Evolutionary conservation across 2,113 vertebrate species (phyloP).

Genomic region (Apeltes quadracus): DNA sequence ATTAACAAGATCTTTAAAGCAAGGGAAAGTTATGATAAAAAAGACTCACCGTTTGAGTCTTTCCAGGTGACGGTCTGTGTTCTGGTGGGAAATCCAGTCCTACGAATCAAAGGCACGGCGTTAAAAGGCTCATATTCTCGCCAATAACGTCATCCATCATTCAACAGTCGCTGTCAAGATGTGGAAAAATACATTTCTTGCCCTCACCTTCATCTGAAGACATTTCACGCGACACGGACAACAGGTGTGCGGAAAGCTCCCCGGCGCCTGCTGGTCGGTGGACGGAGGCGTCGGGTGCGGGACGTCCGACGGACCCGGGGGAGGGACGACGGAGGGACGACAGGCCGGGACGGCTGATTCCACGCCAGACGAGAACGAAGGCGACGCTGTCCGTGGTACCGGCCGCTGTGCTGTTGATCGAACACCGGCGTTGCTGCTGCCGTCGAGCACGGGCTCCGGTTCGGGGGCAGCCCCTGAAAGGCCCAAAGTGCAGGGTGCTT

Average conservation of each 20-base stretch:
- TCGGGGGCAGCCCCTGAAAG: slow-evolving; percentile 48
- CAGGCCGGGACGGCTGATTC: slow-evolving; percentile 25
- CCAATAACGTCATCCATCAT: no score
- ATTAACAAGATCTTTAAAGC: not conserved
- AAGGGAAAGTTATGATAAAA: not conserved
- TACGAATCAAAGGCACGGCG: slow-evolving; percentile 69
- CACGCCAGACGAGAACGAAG: not conserved
- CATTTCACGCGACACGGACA: slow-evolving; percentile 95
- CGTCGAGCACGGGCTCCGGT: slow-evolving; percentile 31
- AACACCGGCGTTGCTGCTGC: not conserved
- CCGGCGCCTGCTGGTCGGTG: slow-evolving; percentile 75
- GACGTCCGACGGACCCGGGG: not conserved
- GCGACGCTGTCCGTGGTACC: not conserved
- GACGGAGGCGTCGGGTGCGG: not conserved
- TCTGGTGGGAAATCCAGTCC: slow-evolving; percentile 94
- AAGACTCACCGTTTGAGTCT: slow-evolving; percentile 87
- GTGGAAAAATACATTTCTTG: not conserved
- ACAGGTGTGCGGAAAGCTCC: slow-evolving; percentile 94
- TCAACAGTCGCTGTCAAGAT: no score
- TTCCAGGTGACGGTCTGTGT: slow-evolving; percentile 85
- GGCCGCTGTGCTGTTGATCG: not conserved
- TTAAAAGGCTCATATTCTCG: slow-evolving; percentile 24
- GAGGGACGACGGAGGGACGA: not conserved
- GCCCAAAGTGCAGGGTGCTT: not conserved
- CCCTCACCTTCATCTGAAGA: slow-evolving; percentile 94